phyloP scores from a whole-genome alignment of 2,113 vertebrate species.

The Microtus richardsoni region DNA sequence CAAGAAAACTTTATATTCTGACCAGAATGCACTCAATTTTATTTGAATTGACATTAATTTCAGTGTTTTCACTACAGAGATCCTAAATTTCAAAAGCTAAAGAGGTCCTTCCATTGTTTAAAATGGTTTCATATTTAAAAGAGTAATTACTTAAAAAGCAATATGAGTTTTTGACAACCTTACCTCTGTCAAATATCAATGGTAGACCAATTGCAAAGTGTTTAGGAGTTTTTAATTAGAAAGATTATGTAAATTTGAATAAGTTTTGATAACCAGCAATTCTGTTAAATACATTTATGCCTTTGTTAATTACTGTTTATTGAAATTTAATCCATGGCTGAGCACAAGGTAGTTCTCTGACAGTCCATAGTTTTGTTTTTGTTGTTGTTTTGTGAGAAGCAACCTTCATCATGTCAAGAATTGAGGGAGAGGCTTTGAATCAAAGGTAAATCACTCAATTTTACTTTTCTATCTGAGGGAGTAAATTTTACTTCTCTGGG shows the following conservation, averaged over 20 bases:
- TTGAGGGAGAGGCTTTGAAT: neutral
- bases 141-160: neutral
- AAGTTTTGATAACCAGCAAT: neutral
- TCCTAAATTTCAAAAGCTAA: neutral
- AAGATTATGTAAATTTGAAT: neutral
- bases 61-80: neutral
- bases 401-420: neutral
- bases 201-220: neutral
- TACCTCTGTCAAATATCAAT: neutral
- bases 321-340: neutral
- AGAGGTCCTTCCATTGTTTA: neutral
- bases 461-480: neutral
- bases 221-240: neutral
- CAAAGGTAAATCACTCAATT: neutral
- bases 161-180: neutral
- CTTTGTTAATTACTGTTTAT: neutral
- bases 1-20: neutral
- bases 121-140: neutral
- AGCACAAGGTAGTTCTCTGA: no score
- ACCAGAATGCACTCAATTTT: neutral
- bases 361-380: neutral
- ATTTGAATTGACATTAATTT: neutral
- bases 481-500: neutral
- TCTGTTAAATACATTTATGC: neutral
- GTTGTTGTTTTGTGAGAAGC: neutral